These are phyloP conservation scores for Muntiacus muntjak DNA, from an alignment of 2,113 vertebrate genomes.

Conservation along the genomic window DNA sequence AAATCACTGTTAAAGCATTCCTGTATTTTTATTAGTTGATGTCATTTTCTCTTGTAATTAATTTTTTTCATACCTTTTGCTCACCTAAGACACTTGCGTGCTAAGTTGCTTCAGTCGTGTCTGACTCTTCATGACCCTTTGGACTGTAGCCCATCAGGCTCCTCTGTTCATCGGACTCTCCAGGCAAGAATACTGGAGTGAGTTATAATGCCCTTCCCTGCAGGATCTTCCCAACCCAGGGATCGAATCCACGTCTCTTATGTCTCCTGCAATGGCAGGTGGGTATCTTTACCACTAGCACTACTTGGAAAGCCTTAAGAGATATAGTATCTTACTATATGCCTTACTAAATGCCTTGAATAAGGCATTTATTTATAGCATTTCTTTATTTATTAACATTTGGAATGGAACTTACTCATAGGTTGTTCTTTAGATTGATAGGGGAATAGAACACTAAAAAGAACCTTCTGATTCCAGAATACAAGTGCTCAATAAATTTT, in stretches of 20 bases:
- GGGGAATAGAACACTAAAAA: neutral
- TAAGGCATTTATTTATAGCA: neutral
- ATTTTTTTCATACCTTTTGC: neutral
- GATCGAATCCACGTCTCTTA: neutral
- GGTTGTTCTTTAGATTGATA: neutral
- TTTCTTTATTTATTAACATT: neutral
- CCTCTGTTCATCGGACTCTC: neutral
- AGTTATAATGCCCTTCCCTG: neutral
- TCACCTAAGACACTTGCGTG: fast-evolving
- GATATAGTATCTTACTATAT: neutral
- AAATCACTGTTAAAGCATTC: neutral
- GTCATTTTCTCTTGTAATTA: neutral
- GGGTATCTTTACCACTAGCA: neutral
- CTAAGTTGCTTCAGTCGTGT: neutral
- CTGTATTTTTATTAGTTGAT: neutral
- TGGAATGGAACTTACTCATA: neutral
- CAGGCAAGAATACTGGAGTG: neutral
- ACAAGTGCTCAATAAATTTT: neutral
- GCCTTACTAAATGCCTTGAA: no score
- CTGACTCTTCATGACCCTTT: neutral
- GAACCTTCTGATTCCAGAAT: neutral
- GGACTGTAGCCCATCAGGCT: neutral
- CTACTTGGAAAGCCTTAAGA: neutral
- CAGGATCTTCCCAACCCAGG: neutral
- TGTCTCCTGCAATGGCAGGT: neutral